A percentile compares a stretch with the other conserved stretches of the same genome.
phyloP scores from a whole-genome alignment of 2,797 vertebrate genomes.

The Neopelma chrysocephalum region DNA sequence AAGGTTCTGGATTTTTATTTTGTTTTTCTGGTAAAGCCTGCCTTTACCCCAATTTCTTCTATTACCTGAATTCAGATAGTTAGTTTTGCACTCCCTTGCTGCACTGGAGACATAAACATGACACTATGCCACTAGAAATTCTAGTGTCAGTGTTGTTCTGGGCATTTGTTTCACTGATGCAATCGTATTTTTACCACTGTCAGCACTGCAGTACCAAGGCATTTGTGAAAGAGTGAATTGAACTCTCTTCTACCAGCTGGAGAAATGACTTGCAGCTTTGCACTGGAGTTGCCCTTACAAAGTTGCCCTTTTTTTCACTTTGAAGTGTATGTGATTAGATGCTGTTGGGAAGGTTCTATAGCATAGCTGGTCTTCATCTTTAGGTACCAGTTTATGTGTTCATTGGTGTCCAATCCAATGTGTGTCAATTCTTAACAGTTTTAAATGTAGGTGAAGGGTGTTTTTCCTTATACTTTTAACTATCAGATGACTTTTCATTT shows the following conservation, averaged over 20 bases:
- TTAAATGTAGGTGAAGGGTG: background rate
- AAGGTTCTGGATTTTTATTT: background rate
- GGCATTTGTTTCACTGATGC: background rate
- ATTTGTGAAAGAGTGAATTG: background rate
- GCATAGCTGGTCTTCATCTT: background rate
- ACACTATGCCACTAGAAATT: background rate
- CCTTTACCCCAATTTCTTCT: background rate
- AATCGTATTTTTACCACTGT: background rate
- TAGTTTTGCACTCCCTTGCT: background rate
- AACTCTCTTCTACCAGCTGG: background rate
- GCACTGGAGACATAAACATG: background rate
- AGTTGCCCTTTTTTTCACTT: background rate
- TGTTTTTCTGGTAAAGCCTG: background rate
- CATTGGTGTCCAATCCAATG: background rate
- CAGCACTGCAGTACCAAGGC: background rate
- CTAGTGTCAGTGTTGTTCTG: background rate
- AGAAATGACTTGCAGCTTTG: background rate
- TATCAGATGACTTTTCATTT: background rate
- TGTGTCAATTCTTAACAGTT: background rate
- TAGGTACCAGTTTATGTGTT: background rate
- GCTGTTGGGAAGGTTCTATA: background rate
- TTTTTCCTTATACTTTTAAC: background rate
- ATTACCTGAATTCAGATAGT: background rate
- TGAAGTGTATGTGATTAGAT: background rate
- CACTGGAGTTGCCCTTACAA: background rate